Percentiles rank a stretch among this genome's conserved stretches.
phyloP scores from a whole-genome alignment of 2,888 invertebrate genomes.

The Cyclophora punctaria region DNA sequence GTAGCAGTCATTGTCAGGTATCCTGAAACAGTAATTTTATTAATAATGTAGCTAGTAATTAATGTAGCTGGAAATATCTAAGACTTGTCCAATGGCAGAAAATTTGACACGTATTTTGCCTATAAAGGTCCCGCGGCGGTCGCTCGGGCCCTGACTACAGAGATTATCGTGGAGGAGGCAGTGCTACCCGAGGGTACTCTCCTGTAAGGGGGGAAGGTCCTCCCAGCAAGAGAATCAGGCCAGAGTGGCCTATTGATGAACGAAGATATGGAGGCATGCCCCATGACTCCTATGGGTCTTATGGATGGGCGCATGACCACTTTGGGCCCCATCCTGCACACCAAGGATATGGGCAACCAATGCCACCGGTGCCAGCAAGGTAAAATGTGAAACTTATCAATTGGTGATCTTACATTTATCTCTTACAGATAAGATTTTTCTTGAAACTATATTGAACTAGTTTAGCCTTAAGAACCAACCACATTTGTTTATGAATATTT shows the following conservation, averaged over 20 bases:
- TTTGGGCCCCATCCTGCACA: constrained; percentile 76
- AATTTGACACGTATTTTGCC: constrained; percentile 6
- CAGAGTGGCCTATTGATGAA: constrained; percentile 79
- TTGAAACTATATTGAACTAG: too few relatives aligned
- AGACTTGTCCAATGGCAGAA: not conserved
- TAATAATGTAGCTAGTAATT: not conserved
- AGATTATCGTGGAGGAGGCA: constrained; percentile 82
- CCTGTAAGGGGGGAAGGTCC: constrained; percentile 86
- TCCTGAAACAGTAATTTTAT: constrained; percentile 2
- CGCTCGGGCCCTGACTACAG: constrained; percentile 85
- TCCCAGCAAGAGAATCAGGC: constrained; percentile 83
- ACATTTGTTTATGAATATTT: too few relatives aligned
- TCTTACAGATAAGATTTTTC: too few relatives aligned
- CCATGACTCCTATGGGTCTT: constrained; percentile 70
- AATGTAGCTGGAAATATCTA: too few relatives aligned
- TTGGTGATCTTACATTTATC: too few relatives aligned
- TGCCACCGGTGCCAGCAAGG: constrained; percentile 69
- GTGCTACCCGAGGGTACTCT: constrained; percentile 82
- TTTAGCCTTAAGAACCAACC: too few relatives aligned
- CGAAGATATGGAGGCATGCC: constrained; percentile 70
- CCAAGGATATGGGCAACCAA: constrained; percentile 77
- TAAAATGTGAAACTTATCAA: constrained; percentile 14
- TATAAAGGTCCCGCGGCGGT: constrained; percentile 72
- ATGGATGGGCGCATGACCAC: constrained; percentile 72
- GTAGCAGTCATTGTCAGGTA: constrained; percentile 50